Evolutionary conservation across 2,888 invertebrate genomes (phyloP).

Genomic region (Diogma glabrata): DNA sequence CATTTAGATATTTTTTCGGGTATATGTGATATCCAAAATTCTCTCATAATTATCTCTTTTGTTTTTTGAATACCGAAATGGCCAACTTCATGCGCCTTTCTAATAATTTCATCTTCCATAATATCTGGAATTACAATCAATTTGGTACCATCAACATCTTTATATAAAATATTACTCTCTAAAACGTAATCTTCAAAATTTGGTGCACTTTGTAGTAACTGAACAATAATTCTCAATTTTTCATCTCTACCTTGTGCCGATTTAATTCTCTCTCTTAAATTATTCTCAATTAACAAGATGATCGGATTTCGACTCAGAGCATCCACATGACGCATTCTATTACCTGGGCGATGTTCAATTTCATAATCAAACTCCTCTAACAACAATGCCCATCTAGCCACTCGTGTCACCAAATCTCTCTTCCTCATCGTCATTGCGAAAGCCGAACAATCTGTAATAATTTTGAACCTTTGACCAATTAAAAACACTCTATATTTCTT

Average conservation of each 20-base stretch:
- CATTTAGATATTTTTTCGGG: conserved; percentile 10
- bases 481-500: conserved; percentile 23
- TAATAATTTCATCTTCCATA: no score
- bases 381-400: conserved; percentile 20
- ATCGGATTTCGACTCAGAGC: conserved; percentile 19
- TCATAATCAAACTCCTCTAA: conserved; percentile 20
- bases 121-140: conserved; percentile 21
- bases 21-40: conserved; percentile 12
- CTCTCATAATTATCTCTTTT: conserved; percentile 13
- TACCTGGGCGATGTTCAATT: conserved; percentile 20
- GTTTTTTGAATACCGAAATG: conserved; percentile 17
- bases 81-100: conserved; percentile 17
- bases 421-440: conserved; percentile 17
- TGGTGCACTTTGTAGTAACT: neutral
- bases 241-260: conserved; percentile 13
- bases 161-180: conserved; percentile 14
- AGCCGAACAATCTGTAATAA: conserved; percentile 20
- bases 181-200: conserved; percentile 13
- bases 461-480: conserved; percentile 18
- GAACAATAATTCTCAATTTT: conserved; percentile 6
- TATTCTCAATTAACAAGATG: conserved; percentile 10
- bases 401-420: conserved; percentile 16
- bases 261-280: conserved; percentile 6
- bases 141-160: conserved; percentile 14
- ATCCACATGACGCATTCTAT: conserved; percentile 20